Percentiles rank a stretch among this genome's conserved stretches.
These are phyloP conservation scores for Chaetophractus vellerosus DNA, from an alignment of 2,797 vertebrate species.

Conservation along the genomic window DNA sequence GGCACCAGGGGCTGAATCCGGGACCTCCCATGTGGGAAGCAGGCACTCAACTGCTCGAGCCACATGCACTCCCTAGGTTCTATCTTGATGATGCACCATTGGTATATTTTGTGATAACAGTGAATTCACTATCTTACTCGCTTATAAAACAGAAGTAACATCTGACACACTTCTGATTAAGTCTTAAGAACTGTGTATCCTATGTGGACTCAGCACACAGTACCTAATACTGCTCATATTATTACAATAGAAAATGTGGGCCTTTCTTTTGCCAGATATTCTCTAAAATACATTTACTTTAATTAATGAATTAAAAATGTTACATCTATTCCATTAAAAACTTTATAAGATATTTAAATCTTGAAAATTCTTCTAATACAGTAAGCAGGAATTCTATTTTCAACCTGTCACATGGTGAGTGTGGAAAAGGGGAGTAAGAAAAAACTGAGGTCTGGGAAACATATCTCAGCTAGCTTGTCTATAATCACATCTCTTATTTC, in stretches of 20 bases:
- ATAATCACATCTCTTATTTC: not conserved
- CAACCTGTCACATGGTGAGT: not conserved
- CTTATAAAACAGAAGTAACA: conserved; percentile 42
- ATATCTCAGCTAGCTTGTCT: not conserved
- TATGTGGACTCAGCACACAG: not conserved
- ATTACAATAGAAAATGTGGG: conserved; percentile 18
- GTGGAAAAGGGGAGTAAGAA: not conserved
- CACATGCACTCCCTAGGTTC: not conserved
- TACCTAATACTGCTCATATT: not conserved
- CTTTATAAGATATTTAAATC: conserved; percentile 37
- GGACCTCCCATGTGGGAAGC: too few species aligned
- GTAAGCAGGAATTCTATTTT: conserved; percentile 20
- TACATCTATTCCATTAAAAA: not conserved
- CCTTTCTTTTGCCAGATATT: not conserved
- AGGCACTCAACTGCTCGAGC: too few species aligned
- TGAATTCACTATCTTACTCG: conserved; percentile 1
- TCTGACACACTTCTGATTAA: not conserved
- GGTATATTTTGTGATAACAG: not conserved
- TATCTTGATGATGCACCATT: not conserved
- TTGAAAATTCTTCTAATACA: not conserved
- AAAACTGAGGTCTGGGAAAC: not conserved
- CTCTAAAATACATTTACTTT: conserved; percentile 16
- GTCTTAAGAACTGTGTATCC: not conserved
- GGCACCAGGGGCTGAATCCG: too few species aligned
- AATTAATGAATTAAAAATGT: not conserved